These are phyloP conservation scores for Podarcis cretensis DNA, from an alignment of 2,113 vertebrate species.

Conservation along the genomic window DNA sequence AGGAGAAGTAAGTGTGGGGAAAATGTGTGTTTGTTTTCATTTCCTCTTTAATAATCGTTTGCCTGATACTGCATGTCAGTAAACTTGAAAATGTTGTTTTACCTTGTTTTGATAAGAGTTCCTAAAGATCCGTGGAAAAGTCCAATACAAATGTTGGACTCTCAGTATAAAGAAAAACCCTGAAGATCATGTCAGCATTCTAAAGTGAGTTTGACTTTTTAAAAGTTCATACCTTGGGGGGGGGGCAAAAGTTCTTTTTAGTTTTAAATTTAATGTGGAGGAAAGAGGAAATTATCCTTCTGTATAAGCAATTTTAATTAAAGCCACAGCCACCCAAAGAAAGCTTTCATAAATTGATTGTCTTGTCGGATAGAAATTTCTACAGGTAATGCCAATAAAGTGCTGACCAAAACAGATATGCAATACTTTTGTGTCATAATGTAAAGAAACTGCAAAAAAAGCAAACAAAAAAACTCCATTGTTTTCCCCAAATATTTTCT, in stretches of 20 bases:
- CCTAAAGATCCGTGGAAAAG: not conserved
- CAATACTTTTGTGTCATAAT: not conserved
- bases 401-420: not conserved
- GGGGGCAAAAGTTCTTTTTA: not conserved
- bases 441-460: not conserved
- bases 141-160: not conserved
- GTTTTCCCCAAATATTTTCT: fast-evolving
- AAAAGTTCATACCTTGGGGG: not conserved
- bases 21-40: not conserved
- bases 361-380: not conserved
- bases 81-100: not conserved
- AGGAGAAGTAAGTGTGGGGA: too few species aligned
- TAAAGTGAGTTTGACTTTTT: not conserved
- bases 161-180: not conserved
- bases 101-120: too few species aligned
- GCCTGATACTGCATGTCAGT: not conserved
- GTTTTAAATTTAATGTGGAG: not conserved
- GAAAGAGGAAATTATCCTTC: not conserved
- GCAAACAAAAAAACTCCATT: not conserved
- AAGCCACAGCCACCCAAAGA: not conserved
- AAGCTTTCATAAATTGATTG: not conserved
- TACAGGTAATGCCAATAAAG: not conserved
- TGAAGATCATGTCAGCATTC: not conserved
- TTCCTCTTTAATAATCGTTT: not conserved
- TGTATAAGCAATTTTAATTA: not conserved